A percentile compares a stretch with the other conserved stretches of the same genome.
phyloP scores from a whole-genome alignment of 2,113 vertebrate genomes.

The Scomber scombrus region DNA sequence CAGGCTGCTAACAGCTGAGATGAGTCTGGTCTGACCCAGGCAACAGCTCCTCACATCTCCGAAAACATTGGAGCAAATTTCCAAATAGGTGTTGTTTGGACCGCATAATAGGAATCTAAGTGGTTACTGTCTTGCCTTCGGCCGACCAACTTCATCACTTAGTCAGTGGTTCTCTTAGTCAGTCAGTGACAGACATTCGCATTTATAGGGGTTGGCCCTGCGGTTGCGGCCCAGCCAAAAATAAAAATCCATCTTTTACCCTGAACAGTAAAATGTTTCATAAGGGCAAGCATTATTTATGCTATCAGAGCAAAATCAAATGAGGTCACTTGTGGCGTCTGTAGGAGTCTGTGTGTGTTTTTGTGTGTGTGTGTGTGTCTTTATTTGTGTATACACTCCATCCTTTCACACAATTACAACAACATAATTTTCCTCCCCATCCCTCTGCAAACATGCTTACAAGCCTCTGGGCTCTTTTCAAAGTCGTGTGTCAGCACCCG shows the following conservation, averaged over 20 bases:
- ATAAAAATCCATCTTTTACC: neutral
- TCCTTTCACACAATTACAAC: slow-evolving; percentile 34
- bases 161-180: no score
- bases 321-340: slow-evolving; percentile 12
- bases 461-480: slow-evolving; percentile 24
- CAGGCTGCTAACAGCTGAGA: no score
- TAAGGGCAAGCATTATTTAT: neutral
- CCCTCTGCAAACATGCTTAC: slow-evolving; percentile 34
- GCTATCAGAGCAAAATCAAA: slow-evolving; percentile 26
- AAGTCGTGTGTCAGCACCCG: slow-evolving; percentile 60
- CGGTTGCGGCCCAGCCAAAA: no score
- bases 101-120: no score
- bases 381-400: neutral
- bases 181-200: no score
- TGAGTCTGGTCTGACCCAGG: no score
- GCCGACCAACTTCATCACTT: no score
- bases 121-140: no score
- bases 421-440: slow-evolving; percentile 40
- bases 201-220: no score
- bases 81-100: no score
- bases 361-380: neutral
- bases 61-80: no score
- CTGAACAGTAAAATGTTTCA: neutral
- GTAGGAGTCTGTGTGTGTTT: neutral
- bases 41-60: no score